phyloP scores from a whole-genome alignment of 2,888 invertebrate species.

The Metellina segmentata region DNA sequence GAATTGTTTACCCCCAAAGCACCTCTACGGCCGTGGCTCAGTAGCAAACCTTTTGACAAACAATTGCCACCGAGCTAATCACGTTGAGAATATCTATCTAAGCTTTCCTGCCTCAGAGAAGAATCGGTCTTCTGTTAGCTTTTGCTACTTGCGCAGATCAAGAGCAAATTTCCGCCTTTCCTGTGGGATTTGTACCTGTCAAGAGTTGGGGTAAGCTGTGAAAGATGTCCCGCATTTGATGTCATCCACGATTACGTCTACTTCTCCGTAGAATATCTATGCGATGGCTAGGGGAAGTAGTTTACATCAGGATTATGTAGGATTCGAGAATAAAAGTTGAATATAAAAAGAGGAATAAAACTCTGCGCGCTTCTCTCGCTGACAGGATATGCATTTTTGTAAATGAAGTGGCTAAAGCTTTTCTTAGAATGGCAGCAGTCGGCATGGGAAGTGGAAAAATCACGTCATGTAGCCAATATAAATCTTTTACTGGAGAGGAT shows the following conservation, averaged over 20 bases:
- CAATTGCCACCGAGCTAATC: constrained; percentile 3
- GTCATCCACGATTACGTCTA: constrained; percentile 36
- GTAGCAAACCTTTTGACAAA: neutral
- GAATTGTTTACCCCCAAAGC: neutral
- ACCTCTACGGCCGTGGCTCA: neutral
- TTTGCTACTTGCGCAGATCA: constrained; percentile 15
- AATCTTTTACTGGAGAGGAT: no score
- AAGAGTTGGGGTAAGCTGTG: constrained; percentile 40
- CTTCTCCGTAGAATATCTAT: constrained; percentile 14
- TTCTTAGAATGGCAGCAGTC: neutral
- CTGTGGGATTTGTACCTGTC: constrained; percentile 56
- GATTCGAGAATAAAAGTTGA: constrained; percentile 2
- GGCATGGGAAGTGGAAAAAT: neutral
- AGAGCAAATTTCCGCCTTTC: constrained; percentile 41
- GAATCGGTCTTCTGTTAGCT: constrained; percentile 10
- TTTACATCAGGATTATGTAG: constrained; percentile 20
- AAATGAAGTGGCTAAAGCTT: neutral
- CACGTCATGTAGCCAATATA: neutral
- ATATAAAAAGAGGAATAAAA: neutral
- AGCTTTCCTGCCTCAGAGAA: neutral
- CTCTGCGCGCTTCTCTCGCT: neutral
- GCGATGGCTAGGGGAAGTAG: constrained; percentile 2
- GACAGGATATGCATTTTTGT: neutral
- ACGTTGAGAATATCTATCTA: neutral
- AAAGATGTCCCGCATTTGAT: constrained; percentile 41